Percentiles rank a stretch among this genome's conserved stretches.
These are phyloP conservation scores for Macrotis lagotis DNA, from an alignment of 2,113 vertebrate genomes.

Conservation along the genomic window DNA sequence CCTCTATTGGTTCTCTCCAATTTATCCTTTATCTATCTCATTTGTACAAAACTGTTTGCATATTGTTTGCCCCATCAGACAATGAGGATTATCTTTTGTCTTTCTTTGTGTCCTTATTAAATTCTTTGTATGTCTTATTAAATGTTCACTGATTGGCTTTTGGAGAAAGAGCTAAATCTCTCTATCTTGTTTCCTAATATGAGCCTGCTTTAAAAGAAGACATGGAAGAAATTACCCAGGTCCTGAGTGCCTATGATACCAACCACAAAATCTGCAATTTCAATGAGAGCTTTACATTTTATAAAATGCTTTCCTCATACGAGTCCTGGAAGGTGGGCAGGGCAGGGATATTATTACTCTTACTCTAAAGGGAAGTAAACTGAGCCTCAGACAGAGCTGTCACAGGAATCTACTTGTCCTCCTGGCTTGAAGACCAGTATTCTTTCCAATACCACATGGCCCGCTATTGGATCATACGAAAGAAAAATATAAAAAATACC, in stretches of 20 bases:
- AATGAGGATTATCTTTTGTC: background rate
- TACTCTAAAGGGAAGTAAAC: background rate
- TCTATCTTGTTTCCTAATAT: conserved; percentile 37
- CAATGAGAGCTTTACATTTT: background rate
- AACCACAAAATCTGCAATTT: background rate
- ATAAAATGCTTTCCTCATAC: background rate
- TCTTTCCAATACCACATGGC: background rate
- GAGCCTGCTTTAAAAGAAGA: conserved; percentile 39
- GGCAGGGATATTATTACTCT: background rate
- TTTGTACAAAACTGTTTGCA: background rate
- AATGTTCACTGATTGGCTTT: background rate
- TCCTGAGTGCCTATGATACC: background rate
- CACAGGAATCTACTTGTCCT: background rate
- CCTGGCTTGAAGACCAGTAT: background rate
- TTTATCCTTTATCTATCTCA: background rate
- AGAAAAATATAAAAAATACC: background rate
- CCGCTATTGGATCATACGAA: background rate
- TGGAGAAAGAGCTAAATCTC: background rate
- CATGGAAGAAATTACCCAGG: background rate
- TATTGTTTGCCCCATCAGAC: background rate
- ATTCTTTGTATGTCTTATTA: background rate
- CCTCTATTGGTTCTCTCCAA: background rate
- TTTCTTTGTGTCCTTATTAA: background rate
- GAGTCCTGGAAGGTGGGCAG: background rate
- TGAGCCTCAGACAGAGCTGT: background rate